A percentile compares a stretch with the other conserved stretches of the same genome.
Evolutionary conservation across 2,888 invertebrate species (phyloP).

Genomic region (Lasioglossum zephyrum): DNA sequence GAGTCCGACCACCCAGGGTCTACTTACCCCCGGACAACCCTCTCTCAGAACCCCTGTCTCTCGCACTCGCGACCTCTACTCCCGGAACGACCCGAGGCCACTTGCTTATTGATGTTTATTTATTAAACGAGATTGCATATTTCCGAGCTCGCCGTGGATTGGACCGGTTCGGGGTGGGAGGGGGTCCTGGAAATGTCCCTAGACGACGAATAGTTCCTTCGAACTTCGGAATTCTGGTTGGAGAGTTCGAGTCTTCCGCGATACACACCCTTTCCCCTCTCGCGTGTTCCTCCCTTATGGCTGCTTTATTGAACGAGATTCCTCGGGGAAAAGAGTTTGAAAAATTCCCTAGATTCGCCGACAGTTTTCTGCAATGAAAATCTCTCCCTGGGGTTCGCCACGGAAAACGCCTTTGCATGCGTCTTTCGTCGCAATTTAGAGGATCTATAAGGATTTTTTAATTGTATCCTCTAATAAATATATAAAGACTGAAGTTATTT

Average conservation of each 20-base stretch:
- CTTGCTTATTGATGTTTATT: conserved; percentile 28
- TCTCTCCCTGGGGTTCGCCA: background rate
- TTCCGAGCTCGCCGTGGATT: background rate
- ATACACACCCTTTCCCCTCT: too few species aligned
- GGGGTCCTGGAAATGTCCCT: background rate
- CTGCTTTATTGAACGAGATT: background rate
- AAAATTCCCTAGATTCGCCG: background rate
- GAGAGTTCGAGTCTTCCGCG: background rate
- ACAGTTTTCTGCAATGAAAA: background rate
- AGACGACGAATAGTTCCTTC: background rate
- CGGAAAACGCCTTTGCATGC: background rate
- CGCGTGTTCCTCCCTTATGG: background rate
- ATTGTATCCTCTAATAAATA: too few species aligned
- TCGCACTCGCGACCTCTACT: background rate
- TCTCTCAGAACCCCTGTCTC: background rate
- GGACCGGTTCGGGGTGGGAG: background rate
- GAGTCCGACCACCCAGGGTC: background rate
- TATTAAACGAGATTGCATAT: conserved; percentile 16
- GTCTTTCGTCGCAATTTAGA: background rate
- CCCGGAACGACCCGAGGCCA: background rate
- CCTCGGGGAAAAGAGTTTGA: background rate
- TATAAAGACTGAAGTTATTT: too few species aligned
- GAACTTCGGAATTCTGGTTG: background rate
- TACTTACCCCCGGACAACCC: background rate
- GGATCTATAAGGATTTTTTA: too few species aligned